These are phyloP conservation scores for Hylaea fasciaria DNA, from an alignment of 2,888 invertebrate species.

Conservation along the genomic window DNA sequence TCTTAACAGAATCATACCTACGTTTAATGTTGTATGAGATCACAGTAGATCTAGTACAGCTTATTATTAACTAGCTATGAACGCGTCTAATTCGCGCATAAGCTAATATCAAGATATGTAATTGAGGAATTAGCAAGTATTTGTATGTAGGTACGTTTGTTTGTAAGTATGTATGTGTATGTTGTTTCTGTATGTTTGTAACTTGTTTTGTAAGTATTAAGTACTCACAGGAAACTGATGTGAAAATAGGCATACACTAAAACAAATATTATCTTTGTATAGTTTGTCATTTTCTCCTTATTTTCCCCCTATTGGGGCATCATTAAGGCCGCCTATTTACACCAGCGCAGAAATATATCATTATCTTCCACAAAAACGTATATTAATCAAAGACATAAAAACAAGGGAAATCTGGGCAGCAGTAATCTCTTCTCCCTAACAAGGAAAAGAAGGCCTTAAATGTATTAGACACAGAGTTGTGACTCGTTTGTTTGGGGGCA, in stretches of 20 bases:
- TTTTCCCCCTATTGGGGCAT: constrained; percentile 28
- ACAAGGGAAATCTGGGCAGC: constrained; percentile 56
- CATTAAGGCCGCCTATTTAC: constrained; percentile 37
- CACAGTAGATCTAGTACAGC: no score
- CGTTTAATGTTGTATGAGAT: no score
- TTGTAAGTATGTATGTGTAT: no score
- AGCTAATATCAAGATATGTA: no score
- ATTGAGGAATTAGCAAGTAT: no score
- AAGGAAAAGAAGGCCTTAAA: constrained; percentile 47
- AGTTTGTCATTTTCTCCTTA: constrained; percentile 15
- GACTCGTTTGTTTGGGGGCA: constrained; percentile 54
- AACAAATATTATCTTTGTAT: background rate
- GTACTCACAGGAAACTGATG: background rate
- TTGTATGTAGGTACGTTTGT: no score
- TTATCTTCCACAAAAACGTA: constrained; percentile 39
- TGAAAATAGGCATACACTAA: constrained; percentile 1
- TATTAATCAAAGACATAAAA: constrained; percentile 48
- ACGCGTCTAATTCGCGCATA: no score
- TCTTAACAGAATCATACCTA: no score
- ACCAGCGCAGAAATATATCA: constrained; percentile 31
- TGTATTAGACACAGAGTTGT: constrained; percentile 48
- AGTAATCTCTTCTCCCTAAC: constrained; percentile 46
- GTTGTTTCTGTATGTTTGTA: no score
- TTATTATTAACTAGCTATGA: no score
- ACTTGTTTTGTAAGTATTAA: no score